Conservation (phyloP, 2,113 vertebrate genomes). For the Acinonyx jubatus region DNA sequence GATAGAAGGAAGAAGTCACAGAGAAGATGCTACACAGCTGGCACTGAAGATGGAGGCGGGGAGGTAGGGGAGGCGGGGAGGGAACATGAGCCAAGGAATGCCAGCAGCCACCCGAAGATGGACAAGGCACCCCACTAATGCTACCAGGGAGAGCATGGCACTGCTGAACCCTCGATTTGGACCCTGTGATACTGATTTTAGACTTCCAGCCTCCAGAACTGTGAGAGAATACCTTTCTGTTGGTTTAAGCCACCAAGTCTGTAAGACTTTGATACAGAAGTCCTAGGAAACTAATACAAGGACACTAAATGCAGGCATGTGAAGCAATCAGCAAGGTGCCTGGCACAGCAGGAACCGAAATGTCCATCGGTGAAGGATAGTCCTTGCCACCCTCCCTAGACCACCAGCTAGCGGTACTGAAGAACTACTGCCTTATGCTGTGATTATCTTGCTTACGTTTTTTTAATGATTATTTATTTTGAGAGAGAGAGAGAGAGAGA, state of each 20-base stretch:
- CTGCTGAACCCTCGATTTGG: neutral
- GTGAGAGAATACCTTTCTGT: neutral
- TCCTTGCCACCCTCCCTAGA: neutral
- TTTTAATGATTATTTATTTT: too few relatives aligned
- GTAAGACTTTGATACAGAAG: neutral
- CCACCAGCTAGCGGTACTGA: neutral
- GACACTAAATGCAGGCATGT: neutral
- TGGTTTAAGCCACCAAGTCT: neutral
- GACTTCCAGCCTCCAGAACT: neutral
- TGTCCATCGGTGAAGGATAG: neutral
- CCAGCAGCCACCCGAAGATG: neutral
- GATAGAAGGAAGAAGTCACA: neutral
- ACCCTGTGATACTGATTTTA: neutral
- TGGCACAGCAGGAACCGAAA: neutral
- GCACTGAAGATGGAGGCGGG: neutral
- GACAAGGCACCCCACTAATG: neutral
- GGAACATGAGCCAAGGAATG: neutral
- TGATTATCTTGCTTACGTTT: neutral
- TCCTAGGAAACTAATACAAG: neutral
- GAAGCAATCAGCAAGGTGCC: neutral
- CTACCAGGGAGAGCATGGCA: accelerated
- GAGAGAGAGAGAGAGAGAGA: too few relatives aligned
- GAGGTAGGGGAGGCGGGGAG: too few relatives aligned
- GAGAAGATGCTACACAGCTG: neutral
- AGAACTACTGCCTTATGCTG: neutral